Conservation (phyloP, 2,113 vertebrate genomes). For the Strix aluco region DNA sequence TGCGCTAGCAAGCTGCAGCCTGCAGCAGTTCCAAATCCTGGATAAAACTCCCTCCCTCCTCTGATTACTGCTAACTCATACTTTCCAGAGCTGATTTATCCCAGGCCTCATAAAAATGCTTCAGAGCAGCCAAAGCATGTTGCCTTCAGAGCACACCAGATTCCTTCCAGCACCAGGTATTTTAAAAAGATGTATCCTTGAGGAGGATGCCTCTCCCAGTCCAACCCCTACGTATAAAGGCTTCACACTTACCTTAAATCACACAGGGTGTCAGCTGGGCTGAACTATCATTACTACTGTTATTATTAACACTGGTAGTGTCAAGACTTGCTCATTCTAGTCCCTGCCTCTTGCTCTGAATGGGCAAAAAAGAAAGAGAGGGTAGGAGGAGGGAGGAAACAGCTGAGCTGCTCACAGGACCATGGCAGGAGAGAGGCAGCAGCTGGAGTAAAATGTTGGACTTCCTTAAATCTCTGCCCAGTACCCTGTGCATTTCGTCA, state of each 20-base stretch:
- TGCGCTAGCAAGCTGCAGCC: background rate
- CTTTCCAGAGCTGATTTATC: constrained; percentile 65
- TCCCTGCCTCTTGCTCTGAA: background rate
- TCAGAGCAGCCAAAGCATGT: constrained; percentile 26
- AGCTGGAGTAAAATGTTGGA: background rate
- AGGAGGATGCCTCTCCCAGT: background rate
- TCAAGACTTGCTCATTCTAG: background rate
- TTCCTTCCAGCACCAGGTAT: constrained; percentile 50
- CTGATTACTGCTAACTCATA: constrained; percentile 58
- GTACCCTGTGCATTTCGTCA: background rate
- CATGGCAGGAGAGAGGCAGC: background rate
- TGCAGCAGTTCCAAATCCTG: background rate
- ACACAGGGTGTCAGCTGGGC: background rate
- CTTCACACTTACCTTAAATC: background rate
- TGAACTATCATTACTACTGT: background rate
- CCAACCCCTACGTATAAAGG: background rate
- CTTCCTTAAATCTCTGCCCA: background rate
- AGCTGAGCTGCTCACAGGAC: background rate
- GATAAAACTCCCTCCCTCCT: constrained; percentile 35
- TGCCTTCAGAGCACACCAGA: constrained; percentile 30
- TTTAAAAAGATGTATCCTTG: background rate
- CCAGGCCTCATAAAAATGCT: constrained; percentile 45
- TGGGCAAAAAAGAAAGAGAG: background rate
- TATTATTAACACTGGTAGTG: background rate
- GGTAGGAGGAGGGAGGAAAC: background rate